Base-by-base conservation (phyloP, 2,113 vertebrate genomes). In the Geococcyx californianus region DNA sequence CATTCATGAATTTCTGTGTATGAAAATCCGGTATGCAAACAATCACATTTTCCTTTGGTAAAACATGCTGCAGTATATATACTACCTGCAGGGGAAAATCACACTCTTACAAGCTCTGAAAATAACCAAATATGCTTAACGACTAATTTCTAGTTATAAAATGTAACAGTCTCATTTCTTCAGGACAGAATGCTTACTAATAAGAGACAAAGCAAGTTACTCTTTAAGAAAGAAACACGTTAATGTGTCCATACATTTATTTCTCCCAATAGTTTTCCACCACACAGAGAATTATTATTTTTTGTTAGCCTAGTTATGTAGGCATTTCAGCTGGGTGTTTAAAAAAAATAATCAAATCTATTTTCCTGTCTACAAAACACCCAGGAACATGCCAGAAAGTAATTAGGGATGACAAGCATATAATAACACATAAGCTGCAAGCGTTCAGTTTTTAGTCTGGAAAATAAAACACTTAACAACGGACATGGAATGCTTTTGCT, bases 371-470 rank as follows among this genome's bases (percentile, higher is more conserved):
- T 88, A 83, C 34, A 80, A 87, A 94, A 86, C 59, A 77, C 47
- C 18, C 34, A 83, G 58, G 75, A 94, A 91, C 29, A 55, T 28
- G 68, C 85, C 92, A 95, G 56, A 93, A 96, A 80, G 38, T 92
- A 92, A 90, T 92, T 81, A 94, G 75, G 60, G 91, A 93, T 68
- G 82, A 94, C 92, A 94, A 55, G 79, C 79, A 93, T 83, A 96
- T 89, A 93, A 95, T 78, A 77, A 95, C 91, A 95, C 58, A 60
- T 15, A 54, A 94, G 77, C 84, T 93, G 51, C 67, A 96, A 95
- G 90, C 74, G 88, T 69, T 84, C 55, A 80, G 68, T 66, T 88
- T 94, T 96, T 12, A 90, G 73, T 72, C 77, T 81, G 84, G 87
- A 97, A 95, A 96, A 94, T 78, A 68, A 78, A 95, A 70, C 67